Conservation (phyloP, 1,140 invertebrate genomes). For the Drosophila trapezifrons region DNA sequence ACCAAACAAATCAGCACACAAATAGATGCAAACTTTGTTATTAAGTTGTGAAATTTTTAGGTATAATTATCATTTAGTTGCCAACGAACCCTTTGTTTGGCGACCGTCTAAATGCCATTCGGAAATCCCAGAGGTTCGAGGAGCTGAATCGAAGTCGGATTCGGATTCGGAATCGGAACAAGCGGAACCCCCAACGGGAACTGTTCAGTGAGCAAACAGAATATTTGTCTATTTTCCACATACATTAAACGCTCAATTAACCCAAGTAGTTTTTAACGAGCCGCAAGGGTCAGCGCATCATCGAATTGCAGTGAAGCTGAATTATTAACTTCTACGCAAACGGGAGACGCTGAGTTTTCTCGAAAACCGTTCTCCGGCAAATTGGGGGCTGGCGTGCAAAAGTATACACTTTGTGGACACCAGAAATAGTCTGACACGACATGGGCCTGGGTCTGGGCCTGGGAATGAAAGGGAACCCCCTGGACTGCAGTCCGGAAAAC, state of each 20-base stretch:
- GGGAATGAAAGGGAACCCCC: slow-evolving; percentile 17
- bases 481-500: slow-evolving; percentile 21
- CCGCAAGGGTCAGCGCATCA: slow-evolving; percentile 15
- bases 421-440: slow-evolving; percentile 10
- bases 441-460: neutral
- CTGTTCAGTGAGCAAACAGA: neutral
- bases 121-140: slow-evolving; percentile 21
- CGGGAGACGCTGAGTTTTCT: neutral
- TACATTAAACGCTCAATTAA: slow-evolving; percentile 52
- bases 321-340: slow-evolving; percentile 33
- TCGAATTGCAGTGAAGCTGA: slow-evolving; percentile 3
- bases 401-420: neutral
- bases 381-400: slow-evolving; percentile 39
- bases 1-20: slow-evolving; percentile 14
- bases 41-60: slow-evolving; percentile 40
- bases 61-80: slow-evolving; percentile 36
- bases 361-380: slow-evolving; percentile 6
- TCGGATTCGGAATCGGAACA: neutral
- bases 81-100: slow-evolving; percentile 18
- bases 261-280: slow-evolving; percentile 25
- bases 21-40: slow-evolving; percentile 35
- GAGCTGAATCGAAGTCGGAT: neutral
- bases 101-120: neutral
- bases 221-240: slow-evolving; percentile 20
- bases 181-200: neutral